These are phyloP conservation scores for Platynereis dumerilii DNA, from an alignment of 2,888 invertebrate genomes.

Conservation along the genomic window DNA sequence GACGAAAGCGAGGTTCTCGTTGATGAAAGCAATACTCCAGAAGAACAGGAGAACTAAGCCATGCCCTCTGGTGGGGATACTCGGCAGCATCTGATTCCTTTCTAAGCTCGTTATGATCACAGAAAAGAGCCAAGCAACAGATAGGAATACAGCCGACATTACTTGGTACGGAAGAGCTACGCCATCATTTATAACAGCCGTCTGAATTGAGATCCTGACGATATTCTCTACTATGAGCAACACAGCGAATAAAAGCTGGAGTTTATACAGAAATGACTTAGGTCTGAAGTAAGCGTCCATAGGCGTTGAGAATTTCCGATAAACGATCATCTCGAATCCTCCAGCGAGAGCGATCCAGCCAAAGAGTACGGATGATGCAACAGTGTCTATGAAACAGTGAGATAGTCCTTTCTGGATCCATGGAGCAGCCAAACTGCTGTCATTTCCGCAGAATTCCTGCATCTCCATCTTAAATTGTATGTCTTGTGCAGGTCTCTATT, in stretches of 20 bases:
- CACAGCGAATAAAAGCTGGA: conserved; percentile 78
- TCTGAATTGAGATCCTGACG: conserved; percentile 76
- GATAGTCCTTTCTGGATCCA: conserved; percentile 88
- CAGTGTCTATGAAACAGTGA: conserved; percentile 86
- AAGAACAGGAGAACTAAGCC: conserved; percentile 87
- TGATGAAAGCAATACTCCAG: conserved; percentile 86
- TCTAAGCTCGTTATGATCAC: conserved; percentile 80
- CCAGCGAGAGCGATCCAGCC: conserved; percentile 82
- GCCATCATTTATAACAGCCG: conserved; percentile 69
- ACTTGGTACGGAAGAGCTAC: conserved; percentile 37
- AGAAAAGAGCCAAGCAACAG: conserved; percentile 74
- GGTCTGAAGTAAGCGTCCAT: conserved; percentile 71
- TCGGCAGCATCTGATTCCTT: conserved; percentile 80
- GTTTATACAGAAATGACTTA: conserved; percentile 73
- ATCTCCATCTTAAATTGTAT: too few relatives aligned
- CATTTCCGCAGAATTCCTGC: conserved; percentile 46
- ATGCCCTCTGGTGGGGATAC: conserved; percentile 86
- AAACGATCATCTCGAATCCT: conserved; percentile 59
- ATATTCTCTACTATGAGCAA: conserved; percentile 77
- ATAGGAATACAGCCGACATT: conserved; percentile 43
- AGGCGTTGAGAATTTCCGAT: conserved; percentile 77
- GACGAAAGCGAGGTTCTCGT: conserved; percentile 85
- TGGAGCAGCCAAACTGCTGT: conserved; percentile 42
- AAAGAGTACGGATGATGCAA: conserved; percentile 75
- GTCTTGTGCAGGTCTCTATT: too few relatives aligned